phyloP scores from a whole-genome alignment of 2,113 vertebrate species.

The Athene noctua region DNA sequence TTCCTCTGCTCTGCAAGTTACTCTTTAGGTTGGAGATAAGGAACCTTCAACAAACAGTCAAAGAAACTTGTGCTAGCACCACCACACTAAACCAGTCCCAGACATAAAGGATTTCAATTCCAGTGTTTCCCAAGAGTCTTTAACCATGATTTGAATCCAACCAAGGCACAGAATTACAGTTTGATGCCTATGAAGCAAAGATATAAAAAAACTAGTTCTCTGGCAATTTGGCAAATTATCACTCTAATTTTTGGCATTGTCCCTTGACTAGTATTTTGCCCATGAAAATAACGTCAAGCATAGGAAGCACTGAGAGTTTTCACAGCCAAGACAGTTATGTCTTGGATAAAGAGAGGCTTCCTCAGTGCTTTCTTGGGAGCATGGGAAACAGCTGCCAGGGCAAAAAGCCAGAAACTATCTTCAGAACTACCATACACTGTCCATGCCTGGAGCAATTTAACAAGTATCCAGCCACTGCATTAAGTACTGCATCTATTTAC shows the following conservation, averaged over 20 bases:
- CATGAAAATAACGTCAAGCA: neutral
- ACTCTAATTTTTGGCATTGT: neutral
- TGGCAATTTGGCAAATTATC: neutral
- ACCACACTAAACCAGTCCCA: neutral
- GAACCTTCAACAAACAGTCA: neutral
- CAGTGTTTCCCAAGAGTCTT: neutral
- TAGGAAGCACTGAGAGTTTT: neutral
- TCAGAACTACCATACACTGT: neutral
- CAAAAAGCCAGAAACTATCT: neutral
- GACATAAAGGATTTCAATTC: neutral
- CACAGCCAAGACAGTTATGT: neutral
- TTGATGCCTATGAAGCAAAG: neutral
- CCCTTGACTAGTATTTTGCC: neutral
- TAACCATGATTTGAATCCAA: neutral
- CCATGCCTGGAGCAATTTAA: neutral
- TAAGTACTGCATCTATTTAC: conserved; percentile 67
- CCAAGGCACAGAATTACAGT: neutral
- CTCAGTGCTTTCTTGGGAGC: neutral
- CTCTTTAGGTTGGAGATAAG: neutral
- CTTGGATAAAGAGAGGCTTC: neutral
- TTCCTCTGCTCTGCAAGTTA: neutral
- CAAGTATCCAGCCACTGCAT: neutral
- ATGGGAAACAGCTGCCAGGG: neutral
- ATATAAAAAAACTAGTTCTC: neutral
- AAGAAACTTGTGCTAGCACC: neutral